Percentiles rank a stretch among this genome's conserved stretches.
phyloP scores from a whole-genome alignment of 2,113 vertebrate species.

The Miniopterus natalensis region DNA sequence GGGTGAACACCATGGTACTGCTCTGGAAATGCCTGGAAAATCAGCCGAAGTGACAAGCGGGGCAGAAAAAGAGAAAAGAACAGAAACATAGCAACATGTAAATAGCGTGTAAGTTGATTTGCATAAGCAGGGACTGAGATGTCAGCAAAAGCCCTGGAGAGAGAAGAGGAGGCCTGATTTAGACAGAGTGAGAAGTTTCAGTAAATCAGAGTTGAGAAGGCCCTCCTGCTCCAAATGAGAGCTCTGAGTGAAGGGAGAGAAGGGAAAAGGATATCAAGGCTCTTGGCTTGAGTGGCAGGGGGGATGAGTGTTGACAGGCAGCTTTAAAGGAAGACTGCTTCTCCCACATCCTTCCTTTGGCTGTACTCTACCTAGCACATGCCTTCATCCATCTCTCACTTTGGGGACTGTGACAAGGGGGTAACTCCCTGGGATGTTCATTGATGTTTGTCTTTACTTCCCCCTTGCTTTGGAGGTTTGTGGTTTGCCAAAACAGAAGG shows the following conservation, averaged over 20 bases:
- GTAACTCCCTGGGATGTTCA: not conserved
- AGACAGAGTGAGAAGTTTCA: not conserved
- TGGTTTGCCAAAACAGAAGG: slow-evolving; percentile 50
- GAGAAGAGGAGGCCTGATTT: not conserved
- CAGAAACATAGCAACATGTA: not conserved
- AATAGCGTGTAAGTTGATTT: not conserved
- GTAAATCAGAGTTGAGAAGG: not conserved
- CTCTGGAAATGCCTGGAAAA: slow-evolving; percentile 52
- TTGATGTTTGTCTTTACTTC: slow-evolving; percentile 38
- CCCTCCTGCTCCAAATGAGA: not conserved
- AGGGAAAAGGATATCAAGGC: not conserved
- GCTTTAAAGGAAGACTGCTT: not conserved
- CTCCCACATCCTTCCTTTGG: not conserved
- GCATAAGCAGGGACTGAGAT: not conserved
- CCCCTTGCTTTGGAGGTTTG: not conserved
- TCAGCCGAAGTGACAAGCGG: not conserved
- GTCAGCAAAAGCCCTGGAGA: not conserved
- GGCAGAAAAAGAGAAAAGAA: slow-evolving; percentile 9
- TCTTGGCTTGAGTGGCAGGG: not conserved
- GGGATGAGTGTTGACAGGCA: not conserved
- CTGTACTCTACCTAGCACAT: not conserved
- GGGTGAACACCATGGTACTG: not conserved
- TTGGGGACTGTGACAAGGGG: not conserved
- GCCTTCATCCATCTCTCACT: not conserved
- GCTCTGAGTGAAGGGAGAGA: not conserved